phyloP scores from a whole-genome alignment of 53 echinoderm and acorn worm species.

The Arbacia lixula region DNA sequence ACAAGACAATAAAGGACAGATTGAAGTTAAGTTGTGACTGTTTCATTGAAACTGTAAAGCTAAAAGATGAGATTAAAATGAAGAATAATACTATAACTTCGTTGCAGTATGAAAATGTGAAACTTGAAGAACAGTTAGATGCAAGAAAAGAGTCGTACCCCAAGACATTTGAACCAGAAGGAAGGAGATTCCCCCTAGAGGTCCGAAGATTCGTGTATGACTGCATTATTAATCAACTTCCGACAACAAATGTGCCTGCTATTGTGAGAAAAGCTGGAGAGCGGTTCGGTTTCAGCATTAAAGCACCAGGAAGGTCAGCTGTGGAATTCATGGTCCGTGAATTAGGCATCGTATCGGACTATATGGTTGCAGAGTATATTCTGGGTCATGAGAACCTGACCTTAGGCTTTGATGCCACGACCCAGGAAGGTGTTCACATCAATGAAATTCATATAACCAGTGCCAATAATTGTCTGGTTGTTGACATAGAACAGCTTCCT shows the following conservation, averaged over 20 bases:
- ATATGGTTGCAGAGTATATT: slow-evolving; percentile 25
- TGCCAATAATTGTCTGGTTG: not conserved
- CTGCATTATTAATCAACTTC: slow-evolving; percentile 47
- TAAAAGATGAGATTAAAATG: not conserved
- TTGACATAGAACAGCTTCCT: no score
- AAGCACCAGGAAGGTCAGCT: slow-evolving; percentile 31
- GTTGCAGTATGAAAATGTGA: not conserved
- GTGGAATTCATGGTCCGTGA: slow-evolving; percentile 62
- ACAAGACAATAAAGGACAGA: not conserved
- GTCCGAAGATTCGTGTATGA: slow-evolving; percentile 60
- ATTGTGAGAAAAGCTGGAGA: not conserved
- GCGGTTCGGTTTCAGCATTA: slow-evolving; percentile 10
- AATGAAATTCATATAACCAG: not conserved
- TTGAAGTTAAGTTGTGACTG: not conserved
- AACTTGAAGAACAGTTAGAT: not conserved
- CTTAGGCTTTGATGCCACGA: slow-evolving; percentile 52
- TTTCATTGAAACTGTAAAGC: no score
- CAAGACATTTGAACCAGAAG: slow-evolving; percentile 7
- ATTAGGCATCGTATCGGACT: slow-evolving; percentile 44
- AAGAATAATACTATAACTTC: not conserved
- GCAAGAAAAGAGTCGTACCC: not conserved
- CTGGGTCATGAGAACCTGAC: slow-evolving; percentile 22
- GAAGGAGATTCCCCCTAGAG: not conserved
- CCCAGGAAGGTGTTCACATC: not conserved
- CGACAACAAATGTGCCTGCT: slow-evolving; percentile 44